Evolutionary conservation across 1,140 invertebrate species (phyloP), one percentile per base, ranked within the genome.

Genomic region (Pogonomyrmex californicus): DNA sequence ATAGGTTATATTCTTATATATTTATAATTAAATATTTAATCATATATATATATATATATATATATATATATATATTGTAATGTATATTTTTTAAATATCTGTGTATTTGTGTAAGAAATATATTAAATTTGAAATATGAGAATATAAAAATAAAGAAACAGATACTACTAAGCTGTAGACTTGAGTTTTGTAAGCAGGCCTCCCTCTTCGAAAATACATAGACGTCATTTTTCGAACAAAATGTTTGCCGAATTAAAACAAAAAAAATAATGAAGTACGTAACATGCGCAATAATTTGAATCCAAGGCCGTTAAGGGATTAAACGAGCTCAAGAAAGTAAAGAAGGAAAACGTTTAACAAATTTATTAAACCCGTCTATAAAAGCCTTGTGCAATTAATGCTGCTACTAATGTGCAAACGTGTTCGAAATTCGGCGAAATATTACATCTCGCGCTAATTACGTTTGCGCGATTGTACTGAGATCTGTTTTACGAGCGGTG

Each of bases 341-440:
- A 12, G 1, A 41, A 49, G n/a, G 0, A 71, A 58, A 47, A 14
- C 41, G 23, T 33, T 68, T 4, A 1, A n/a, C 36, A 44, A 17
- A 70, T 54, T 38, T 17, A 33, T 56, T 81, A 73, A 73, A 83
- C 12, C 14, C 10, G 4, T 30, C 30, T 30, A 49, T 60, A 62
- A 62, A 83, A 30, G 14, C 49, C 30, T 36, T 38, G 0, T 14
- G 17, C 30, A 49, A 62, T 30, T 60, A 82, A 82, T 58, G 2
- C 1, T 9, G 17, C 4, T 33, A n/a, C n/a, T n/a, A n/a, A n/a
- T 9, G 6, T 7, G 10, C 12, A 38, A 63, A 49, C 17, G 58
- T 62, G 7, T 2, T 0, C n/a, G 2, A 65, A 63, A 51, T 68
- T 81, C 12, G 17, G 1, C 6, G 3, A 30, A 54, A 51, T 51